Conservation (phyloP, 2,888 invertebrate genomes). For the Sipha maydis region DNA sequence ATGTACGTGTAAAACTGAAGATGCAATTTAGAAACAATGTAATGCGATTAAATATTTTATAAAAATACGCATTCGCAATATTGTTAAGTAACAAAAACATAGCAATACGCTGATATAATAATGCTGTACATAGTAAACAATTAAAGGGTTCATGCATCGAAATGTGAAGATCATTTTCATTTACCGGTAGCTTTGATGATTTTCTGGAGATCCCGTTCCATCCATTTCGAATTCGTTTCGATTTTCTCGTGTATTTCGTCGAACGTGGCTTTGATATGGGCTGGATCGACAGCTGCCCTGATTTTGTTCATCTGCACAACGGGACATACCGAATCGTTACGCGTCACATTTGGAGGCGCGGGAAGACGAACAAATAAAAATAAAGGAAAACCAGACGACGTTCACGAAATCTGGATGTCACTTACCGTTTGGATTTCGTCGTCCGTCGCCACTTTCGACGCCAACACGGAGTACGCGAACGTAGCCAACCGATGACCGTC, state of each 20-base stretch:
- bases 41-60: not conserved
- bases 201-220: conserved; percentile 24
- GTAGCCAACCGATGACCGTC: not conserved
- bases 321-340: not conserved
- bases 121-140: not conserved
- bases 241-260: not conserved
- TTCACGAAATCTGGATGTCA: too few relatives aligned
- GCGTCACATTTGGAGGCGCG: too few relatives aligned
- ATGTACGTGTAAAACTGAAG: too few relatives aligned
- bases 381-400: too few relatives aligned
- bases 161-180: not conserved
- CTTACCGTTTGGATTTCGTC: not conserved
- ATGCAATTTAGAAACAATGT: not conserved
- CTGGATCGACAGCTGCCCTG: not conserved
- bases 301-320: conserved; percentile 11
- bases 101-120: not conserved
- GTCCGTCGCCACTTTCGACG: conserved; percentile 19
- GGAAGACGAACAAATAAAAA: too few relatives aligned
- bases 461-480: conserved; percentile 11
- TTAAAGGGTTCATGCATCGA: not conserved
- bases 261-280: not conserved
- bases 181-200: conserved; percentile 8
- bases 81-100: too few relatives aligned
- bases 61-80: not conserved
- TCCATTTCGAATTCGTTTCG: conserved; percentile 15